Evolutionary conservation across 2,113 vertebrate genomes (phyloP).

Genomic region (Sebastes fasciatus): DNA sequence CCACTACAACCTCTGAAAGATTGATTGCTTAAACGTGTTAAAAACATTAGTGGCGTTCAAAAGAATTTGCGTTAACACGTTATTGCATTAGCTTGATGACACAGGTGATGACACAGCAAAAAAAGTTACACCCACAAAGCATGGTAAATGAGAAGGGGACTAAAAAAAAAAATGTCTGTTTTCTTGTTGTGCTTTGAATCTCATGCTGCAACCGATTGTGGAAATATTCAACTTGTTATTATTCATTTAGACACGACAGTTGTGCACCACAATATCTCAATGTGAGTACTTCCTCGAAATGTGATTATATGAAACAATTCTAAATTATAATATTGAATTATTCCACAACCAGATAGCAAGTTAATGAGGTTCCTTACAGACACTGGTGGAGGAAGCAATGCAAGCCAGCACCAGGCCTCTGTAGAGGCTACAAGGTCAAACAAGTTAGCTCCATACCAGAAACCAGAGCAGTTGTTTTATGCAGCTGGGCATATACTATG

Average conservation of each 20-base stretch:
- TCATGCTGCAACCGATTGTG: not conserved
- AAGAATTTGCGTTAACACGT: no score
- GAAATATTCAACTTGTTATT: not conserved
- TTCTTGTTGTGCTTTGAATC: not conserved
- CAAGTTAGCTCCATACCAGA: slow-evolving; percentile 30
- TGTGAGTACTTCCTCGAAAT: not conserved
- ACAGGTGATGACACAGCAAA: no score
- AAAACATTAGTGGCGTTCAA: no score
- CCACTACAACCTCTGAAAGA: no score
- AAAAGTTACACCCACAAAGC: no score
- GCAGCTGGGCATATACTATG: slow-evolving; percentile 54
- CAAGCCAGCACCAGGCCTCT: slow-evolving; percentile 23
- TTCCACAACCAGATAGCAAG: slow-evolving; percentile 16
- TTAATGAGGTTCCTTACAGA: slow-evolving; percentile 1
- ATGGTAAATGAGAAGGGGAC: no score
- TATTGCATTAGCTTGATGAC: no score
- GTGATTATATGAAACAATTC: not conserved
- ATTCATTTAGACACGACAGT: not conserved
- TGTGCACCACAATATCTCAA: not conserved
- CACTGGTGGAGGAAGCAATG: slow-evolving; percentile 1
- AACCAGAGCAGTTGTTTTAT: slow-evolving; percentile 55
- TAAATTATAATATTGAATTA: not conserved
- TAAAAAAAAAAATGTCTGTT: not conserved
- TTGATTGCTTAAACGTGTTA: no score
- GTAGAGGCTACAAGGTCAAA: slow-evolving; percentile 32